Conservation (phyloP, 2,113 vertebrate genomes). For the Etheostoma cragini region DNA sequence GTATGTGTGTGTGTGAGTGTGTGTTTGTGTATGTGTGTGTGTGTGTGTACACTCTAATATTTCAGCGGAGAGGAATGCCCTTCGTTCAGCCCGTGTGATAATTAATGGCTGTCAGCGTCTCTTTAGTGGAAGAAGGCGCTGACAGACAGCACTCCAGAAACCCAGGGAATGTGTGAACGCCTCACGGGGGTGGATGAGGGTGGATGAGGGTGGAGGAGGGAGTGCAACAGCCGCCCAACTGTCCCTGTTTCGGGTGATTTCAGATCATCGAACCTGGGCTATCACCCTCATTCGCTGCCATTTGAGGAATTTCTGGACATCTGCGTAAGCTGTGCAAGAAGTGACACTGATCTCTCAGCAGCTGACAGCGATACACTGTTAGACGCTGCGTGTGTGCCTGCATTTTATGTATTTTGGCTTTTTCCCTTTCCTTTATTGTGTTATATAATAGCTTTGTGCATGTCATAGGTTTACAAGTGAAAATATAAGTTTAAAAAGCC, state of each 20-base stretch:
- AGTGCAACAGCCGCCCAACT: constrained; percentile 1
- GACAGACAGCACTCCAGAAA: constrained; percentile 79
- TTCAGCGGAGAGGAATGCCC: constrained; percentile 70
- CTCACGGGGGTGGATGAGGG: constrained; percentile 43
- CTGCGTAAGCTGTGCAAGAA: constrained; percentile 45
- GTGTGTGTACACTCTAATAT: constrained; percentile 1
- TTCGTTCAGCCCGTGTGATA: constrained; percentile 79
- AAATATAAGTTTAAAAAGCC: too few species aligned
- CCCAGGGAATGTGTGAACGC: constrained; percentile 76
- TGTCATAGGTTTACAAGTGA: too few species aligned
- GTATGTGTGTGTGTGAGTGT: too few species aligned
- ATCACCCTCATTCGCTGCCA: constrained; percentile 57
- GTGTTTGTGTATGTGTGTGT: constrained; percentile 10
- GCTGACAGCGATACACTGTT: constrained; percentile 2
- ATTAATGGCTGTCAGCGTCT: constrained; percentile 82
- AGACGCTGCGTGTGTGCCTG: background rate
- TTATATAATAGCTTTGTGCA: too few species aligned
- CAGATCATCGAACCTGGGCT: constrained; percentile 56
- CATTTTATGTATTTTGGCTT: too few species aligned
- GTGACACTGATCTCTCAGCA: constrained; percentile 37
- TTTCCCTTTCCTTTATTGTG: too few species aligned
- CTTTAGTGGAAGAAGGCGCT: constrained; percentile 79
- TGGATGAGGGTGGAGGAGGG: constrained; percentile 40
- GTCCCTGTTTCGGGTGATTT: constrained; percentile 49
- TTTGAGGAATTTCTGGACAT: constrained; percentile 64